Evolutionary conservation across 2,888 invertebrate species (phyloP).

Genomic region (Graphium colonna): DNA sequence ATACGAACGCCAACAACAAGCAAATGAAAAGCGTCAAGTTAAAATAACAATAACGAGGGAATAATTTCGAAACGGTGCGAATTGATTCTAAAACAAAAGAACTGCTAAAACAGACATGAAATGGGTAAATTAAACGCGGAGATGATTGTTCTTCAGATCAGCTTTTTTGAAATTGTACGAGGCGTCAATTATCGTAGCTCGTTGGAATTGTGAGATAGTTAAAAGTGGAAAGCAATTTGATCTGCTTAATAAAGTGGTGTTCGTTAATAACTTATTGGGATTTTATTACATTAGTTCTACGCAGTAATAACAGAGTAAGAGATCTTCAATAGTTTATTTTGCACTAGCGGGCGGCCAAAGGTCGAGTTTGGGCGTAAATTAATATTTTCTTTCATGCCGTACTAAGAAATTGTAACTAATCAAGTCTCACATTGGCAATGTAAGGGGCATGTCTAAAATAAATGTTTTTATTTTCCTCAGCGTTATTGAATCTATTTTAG

Average conservation of each 20-base stretch:
- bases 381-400: no score
- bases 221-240: slow-evolving; percentile 15
- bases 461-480: no score
- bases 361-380: no score
- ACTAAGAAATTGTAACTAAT: no score
- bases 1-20: no score
- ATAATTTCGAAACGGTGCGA: not conserved
- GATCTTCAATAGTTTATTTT: no score
- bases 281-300: not conserved
- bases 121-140: slow-evolving; percentile 9
- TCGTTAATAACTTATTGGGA: slow-evolving; percentile 10
- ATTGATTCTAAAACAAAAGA: not conserved
- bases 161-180: slow-evolving; percentile 22
- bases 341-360: no score
- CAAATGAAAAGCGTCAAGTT: no score
- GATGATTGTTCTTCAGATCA: slow-evolving; percentile 22
- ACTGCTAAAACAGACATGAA: not conserved
- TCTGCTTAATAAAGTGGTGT: slow-evolving; percentile 10
- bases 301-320: not conserved
- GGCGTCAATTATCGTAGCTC: slow-evolving; percentile 16
- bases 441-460: no score
- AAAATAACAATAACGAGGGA: not conserved
- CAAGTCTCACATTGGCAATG: no score
- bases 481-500: no score
- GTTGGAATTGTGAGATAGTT: slow-evolving; percentile 15